A percentile compares a stretch with the other conserved stretches of the same genome.
Conservation (phyloP, 2,888 invertebrate species). For the Yponomeuta sedellus region DNA sequence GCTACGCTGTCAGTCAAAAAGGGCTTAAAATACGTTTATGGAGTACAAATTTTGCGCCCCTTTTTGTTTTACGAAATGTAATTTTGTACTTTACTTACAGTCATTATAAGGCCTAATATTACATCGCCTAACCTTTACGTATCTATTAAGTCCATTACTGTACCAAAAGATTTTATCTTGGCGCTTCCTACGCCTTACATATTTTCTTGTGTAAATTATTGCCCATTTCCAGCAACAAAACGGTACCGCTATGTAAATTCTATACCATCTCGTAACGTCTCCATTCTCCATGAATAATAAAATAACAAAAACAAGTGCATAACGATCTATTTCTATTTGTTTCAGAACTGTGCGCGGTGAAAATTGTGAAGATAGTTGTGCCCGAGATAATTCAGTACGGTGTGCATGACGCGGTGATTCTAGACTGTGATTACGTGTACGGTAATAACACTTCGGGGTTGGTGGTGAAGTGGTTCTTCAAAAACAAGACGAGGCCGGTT, state of each 20-base stretch:
- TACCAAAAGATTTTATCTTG: slow-evolving; percentile 2
- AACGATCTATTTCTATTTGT: slow-evolving; percentile 38
- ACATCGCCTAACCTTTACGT: neutral
- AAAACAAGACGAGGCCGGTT: slow-evolving; percentile 79
- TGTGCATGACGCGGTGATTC: slow-evolving; percentile 76
- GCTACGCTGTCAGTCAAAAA: slow-evolving; percentile 38
- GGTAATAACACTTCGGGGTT: slow-evolving; percentile 80
- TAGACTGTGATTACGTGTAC: slow-evolving; percentile 84
- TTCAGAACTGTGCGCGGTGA: slow-evolving; percentile 75
- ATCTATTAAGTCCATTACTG: neutral
- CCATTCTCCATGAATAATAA: too few species aligned
- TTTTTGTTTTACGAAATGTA: neutral
- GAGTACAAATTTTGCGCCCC: neutral
- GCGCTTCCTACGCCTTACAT: neutral
- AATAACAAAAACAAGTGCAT: too few species aligned
- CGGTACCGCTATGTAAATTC: neutral
- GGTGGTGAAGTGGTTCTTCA: slow-evolving; percentile 87
- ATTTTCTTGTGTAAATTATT: slow-evolving; percentile 2
- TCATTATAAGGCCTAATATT: neutral
- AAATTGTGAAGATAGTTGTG: slow-evolving; percentile 78
- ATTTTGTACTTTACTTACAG: neutral
- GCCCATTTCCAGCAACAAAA: neutral
- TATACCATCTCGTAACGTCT: neutral
- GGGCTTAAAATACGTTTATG: slow-evolving; percentile 24
- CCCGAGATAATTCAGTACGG: slow-evolving; percentile 79